These are phyloP conservation scores for Tetranychus urticae DNA, from an alignment of 1,140 invertebrate genomes.

Conservation along the genomic window DNA sequence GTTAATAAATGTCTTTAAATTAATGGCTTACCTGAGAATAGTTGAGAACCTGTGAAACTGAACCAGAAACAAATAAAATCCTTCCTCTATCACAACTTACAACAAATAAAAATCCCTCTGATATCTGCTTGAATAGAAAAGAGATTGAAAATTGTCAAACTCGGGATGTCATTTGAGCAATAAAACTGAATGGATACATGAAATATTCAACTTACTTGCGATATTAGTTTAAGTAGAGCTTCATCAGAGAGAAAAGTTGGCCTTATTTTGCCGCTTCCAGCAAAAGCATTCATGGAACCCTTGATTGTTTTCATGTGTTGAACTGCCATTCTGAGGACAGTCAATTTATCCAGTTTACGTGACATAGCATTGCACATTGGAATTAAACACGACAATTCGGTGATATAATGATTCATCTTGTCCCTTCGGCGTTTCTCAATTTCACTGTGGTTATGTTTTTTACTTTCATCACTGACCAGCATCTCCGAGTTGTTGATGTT, in stretches of 20 bases:
- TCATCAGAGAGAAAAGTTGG: constrained; percentile 68
- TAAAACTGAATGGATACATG: not conserved
- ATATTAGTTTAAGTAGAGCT: constrained; percentile 56
- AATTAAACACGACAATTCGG: constrained; percentile 63
- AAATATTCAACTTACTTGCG: constrained; percentile 28
- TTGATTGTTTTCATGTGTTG: constrained; percentile 55
- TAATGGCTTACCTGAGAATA: constrained; percentile 44
- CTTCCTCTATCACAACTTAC: constrained; percentile 73
- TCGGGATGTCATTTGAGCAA: not conserved
- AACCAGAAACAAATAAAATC: constrained; percentile 71
- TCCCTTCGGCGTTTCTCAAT: constrained; percentile 79
- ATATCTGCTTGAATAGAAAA: not conserved
- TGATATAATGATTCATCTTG: constrained; percentile 90
- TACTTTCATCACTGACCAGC: not conserved
- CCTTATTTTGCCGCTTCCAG: constrained; percentile 43
- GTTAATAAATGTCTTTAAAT: not conserved
- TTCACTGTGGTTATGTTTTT: constrained; percentile 66
- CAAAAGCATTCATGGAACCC: not conserved
- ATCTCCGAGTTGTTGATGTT: not conserved
- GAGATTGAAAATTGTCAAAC: not conserved
- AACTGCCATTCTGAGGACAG: constrained; percentile 74
- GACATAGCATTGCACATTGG: constrained; percentile 83
- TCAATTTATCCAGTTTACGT: constrained; percentile 74
- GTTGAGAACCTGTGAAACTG: constrained; percentile 55
- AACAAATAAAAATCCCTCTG: constrained; percentile 49